Conservation (phyloP, 2,888 invertebrate species). For the Steinernema scapterisci region DNA sequence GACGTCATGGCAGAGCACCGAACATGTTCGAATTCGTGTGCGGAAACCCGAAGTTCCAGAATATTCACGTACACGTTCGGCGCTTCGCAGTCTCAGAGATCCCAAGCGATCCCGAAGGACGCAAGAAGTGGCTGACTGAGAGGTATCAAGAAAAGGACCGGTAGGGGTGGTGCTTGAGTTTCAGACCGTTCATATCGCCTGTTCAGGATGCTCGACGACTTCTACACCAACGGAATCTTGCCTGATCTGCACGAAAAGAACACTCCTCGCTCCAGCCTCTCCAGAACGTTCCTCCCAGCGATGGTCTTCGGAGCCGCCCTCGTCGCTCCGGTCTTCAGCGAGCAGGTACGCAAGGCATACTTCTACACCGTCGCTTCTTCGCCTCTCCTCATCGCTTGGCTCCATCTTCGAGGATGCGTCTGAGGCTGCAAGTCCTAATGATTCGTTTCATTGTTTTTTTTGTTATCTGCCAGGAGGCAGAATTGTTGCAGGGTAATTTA, state of each 20-base stretch:
- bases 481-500: too few species aligned
- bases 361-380: slow-evolving; percentile 48
- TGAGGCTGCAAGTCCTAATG: slow-evolving; percentile 5
- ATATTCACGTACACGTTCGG: slow-evolving; percentile 42
- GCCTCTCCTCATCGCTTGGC: slow-evolving; percentile 54
- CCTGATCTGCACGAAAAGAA: slow-evolving; percentile 36
- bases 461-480: too few species aligned
- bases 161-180: background rate
- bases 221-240: slow-evolving; percentile 40
- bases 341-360: slow-evolving; percentile 45
- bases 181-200: background rate
- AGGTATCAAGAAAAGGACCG: slow-evolving; percentile 54
- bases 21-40: slow-evolving; percentile 63
- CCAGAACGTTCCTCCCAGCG: slow-evolving; percentile 51
- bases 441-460: too few species aligned
- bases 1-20: slow-evolving; percentile 50
- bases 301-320: slow-evolving; percentile 51
- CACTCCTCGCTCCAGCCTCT: slow-evolving; percentile 47
- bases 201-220: slow-evolving; percentile 50
- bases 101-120: slow-evolving; percentile 42
- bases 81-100: slow-evolving; percentile 41
- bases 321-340: slow-evolving; percentile 48
- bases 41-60: slow-evolving; percentile 38
- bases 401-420: slow-evolving; percentile 49
- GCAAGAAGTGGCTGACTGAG: slow-evolving; percentile 52